Base-by-base conservation (phyloP, 2,113 vertebrate species). In the Psammodynastes pulverulentus region DNA sequence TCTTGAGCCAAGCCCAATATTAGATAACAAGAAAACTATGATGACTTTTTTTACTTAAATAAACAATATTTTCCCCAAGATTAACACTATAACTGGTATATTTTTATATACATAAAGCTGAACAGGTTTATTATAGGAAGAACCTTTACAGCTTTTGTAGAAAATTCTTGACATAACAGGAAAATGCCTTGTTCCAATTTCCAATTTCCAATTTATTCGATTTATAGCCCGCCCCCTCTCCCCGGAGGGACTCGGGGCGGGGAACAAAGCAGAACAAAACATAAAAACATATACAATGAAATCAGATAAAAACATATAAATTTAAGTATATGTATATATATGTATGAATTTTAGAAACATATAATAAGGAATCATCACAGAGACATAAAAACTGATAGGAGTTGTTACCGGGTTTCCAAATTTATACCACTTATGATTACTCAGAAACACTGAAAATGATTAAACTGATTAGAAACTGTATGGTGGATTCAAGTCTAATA, bases 1-100 rank as follows among this genome's bases (percentile, higher is more conserved):
- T 95, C 94, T 92, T 96, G 95, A 97, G 95, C 95, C 92, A 91
- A 96, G 90, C 94, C 51, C 0, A 4, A 90, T 95, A 95, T 97
- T 96, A 95, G 94, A 93, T 96, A 97, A 97, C 95, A 94, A 88
- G 91, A 96, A 97, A 95, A 92, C 90, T 96, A 97, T 96, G 95
- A 92, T 93, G 94, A 93, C 94, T 96, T 96, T 95, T 95, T 96
- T 94, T 93, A 95, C 79, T 67, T 95, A 93, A 96, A 85, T 87
- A 94, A 95, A 94, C 92, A 96, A 93, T 84, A 95, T 94, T 96
- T 46, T 51, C 95, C 4, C n/a, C 13, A 89, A 88, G 46, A 84
- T 89, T 91, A 93, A 90, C 93, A 94, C 93, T 94, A 87, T 90
- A 94, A 24, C 9, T n/a, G 53, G 48, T 84, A 91, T 93, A 93